Conservation (phyloP, 1,140 invertebrate species). For the Lucilia sericata region DNA sequence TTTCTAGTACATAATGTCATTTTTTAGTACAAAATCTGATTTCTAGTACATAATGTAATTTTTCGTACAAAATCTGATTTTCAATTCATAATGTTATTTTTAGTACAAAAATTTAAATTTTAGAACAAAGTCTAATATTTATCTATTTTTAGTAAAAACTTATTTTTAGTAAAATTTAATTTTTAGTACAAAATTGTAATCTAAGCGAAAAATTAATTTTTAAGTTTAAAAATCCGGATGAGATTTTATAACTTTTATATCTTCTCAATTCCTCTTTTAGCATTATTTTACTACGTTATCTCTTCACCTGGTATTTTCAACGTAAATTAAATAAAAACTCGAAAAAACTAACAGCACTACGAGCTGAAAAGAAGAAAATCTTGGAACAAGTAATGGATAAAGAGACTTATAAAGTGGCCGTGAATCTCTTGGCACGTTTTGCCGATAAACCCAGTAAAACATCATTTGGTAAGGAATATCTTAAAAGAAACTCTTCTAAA, state of each 20-base stretch:
- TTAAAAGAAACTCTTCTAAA: background rate
- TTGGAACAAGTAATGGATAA: constrained; percentile 97
- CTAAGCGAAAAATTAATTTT: no score
- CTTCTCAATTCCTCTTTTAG: constrained; percentile 68
- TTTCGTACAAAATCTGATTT: no score
- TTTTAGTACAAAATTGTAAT: no score
- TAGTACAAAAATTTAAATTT: no score
- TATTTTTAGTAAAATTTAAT: no score
- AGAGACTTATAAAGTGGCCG: constrained; percentile 89
- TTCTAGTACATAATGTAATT: no score
- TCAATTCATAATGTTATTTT: no score
- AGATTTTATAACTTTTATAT: no score
- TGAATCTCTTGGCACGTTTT: constrained; percentile 62
- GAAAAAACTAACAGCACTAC: constrained; percentile 78
- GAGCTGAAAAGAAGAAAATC: constrained; percentile 87
- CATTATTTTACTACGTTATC: constrained; percentile 81
- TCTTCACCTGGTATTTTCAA: constrained; percentile 89
- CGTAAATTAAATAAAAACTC: constrained; percentile 85
- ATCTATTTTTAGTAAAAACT: no score
- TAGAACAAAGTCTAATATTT: no score
- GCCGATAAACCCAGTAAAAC: constrained; percentile 57
- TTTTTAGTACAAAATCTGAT: constrained; percentile 10
- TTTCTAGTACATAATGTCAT: background rate
- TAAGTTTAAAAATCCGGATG: no score
- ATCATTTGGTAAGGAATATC: constrained; percentile 4